A percentile compares a stretch with the other conserved stretches of the same genome.
These are phyloP conservation scores for Oscheius onirici DNA, from an alignment of 2,888 invertebrate genomes.

Conservation along the genomic window DNA sequence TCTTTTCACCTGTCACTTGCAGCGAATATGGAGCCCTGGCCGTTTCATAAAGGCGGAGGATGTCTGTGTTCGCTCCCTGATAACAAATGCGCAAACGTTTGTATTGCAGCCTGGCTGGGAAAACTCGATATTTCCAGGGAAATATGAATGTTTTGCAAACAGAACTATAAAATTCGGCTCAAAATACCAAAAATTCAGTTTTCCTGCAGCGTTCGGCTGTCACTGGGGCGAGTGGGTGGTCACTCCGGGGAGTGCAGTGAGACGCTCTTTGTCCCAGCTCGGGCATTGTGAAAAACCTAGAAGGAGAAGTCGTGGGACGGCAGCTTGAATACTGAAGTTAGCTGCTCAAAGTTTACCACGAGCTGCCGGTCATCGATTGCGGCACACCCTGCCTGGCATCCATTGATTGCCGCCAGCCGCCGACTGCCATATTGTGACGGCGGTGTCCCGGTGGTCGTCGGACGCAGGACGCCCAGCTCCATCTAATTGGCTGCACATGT, in stretches of 20 bases:
- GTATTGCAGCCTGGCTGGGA: no score
- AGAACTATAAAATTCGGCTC: no score
- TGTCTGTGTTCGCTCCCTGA: no score
- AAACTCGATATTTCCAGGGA: no score
- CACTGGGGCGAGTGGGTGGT: no score
- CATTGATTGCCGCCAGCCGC: constrained; percentile 31
- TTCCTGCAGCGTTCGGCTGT: no score
- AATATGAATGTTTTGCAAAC: no score
- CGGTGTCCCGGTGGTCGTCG: constrained; percentile 30
- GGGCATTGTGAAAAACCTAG: constrained; percentile 1
- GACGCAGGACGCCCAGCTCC: constrained; percentile 23
- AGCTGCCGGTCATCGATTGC: constrained; percentile 30
- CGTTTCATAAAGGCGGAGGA: not conserved
- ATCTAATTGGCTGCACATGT: constrained; percentile 32
- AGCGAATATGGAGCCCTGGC: not conserved
- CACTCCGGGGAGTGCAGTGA: no score
- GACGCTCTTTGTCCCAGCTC: no score
- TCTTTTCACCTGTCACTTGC: constrained; percentile 20
- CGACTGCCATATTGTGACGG: constrained; percentile 27
- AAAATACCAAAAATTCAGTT: no score
- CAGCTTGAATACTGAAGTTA: not conserved
- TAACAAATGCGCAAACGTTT: no score
- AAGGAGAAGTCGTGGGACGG: not conserved
- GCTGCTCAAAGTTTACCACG: constrained; percentile 13
- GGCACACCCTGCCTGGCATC: constrained; percentile 8